Conservation (phyloP, 2,113 vertebrate species). For the Nyctereutes procyonoides region DNA sequence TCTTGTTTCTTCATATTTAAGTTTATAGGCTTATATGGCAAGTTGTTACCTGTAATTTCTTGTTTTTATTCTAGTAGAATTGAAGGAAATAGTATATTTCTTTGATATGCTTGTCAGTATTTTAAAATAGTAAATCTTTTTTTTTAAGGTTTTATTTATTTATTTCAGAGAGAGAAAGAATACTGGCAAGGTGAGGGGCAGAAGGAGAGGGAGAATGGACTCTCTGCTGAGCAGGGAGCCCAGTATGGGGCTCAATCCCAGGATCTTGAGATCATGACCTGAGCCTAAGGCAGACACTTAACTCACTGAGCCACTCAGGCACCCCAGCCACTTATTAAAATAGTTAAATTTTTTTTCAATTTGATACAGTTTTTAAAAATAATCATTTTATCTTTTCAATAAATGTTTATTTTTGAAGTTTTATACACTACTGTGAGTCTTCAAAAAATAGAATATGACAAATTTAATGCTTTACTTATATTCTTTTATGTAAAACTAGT, state of each 20-base stretch:
- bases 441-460: conserved; percentile 13
- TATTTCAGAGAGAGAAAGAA: no score
- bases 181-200: no score
- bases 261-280: no score
- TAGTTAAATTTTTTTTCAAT: conserved; percentile 1
- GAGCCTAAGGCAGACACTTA: no score
- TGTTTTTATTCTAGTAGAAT: conserved; percentile 50
- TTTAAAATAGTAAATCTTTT: conserved; percentile 19
- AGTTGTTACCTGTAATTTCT: conserved; percentile 19
- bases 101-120: neutral
- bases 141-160: neutral
- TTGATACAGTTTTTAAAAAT: conserved; percentile 36
- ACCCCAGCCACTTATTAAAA: neutral
- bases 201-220: no score
- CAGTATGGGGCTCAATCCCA: no score
- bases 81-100: conserved; percentile 5
- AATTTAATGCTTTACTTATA: conserved; percentile 22
- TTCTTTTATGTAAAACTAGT: conserved; percentile 39
- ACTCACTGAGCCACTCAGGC: no score
- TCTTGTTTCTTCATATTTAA: conserved; percentile 50
- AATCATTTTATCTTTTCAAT: neutral
- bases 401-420: conserved; percentile 29
- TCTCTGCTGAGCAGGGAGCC: no score
- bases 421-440: neutral
- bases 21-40: neutral